These are phyloP conservation scores for Bimastos eiseni DNA, from an alignment of 2,888 invertebrate genomes.

Conservation along the genomic window DNA sequence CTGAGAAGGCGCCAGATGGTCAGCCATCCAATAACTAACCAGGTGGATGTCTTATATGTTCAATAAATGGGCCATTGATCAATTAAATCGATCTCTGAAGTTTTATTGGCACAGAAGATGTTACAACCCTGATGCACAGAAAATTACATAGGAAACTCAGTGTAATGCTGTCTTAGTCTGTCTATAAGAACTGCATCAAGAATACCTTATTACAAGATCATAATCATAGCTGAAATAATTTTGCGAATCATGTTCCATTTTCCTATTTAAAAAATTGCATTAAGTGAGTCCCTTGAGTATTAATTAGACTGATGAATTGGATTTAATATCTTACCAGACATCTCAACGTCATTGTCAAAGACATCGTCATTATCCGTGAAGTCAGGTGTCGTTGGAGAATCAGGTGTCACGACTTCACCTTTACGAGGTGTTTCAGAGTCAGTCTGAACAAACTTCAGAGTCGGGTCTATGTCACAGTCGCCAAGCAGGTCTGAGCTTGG, in stretches of 20 bases:
- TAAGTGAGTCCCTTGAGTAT: too few species aligned
- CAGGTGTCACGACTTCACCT: not conserved
- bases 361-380: conserved; percentile 8
- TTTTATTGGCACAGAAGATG: too few species aligned
- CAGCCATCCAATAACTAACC: not conserved
- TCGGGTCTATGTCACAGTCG: conserved; percentile 18
- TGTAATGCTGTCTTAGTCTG: too few species aligned
- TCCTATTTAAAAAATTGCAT: too few species aligned
- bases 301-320: not conserved
- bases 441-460: not conserved
- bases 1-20: not conserved
- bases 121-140: too few species aligned
- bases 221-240: too few species aligned
- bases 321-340: not conserved
- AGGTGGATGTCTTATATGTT: not conserved
- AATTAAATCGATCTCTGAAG: too few species aligned
- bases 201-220: too few species aligned
- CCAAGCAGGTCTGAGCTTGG: conserved; percentile 15
- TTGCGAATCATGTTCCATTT: too few species aligned
- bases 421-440: not conserved
- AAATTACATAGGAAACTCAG: too few species aligned
- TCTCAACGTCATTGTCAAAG: conserved; percentile 18
- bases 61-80: not conserved
- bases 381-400: not conserved
- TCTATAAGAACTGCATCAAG: too few species aligned